A percentile compares a stretch with the other conserved stretches of the same genome.
Conservation (phyloP, 2,888 invertebrate species). For the Ryuthela nishihirai region DNA sequence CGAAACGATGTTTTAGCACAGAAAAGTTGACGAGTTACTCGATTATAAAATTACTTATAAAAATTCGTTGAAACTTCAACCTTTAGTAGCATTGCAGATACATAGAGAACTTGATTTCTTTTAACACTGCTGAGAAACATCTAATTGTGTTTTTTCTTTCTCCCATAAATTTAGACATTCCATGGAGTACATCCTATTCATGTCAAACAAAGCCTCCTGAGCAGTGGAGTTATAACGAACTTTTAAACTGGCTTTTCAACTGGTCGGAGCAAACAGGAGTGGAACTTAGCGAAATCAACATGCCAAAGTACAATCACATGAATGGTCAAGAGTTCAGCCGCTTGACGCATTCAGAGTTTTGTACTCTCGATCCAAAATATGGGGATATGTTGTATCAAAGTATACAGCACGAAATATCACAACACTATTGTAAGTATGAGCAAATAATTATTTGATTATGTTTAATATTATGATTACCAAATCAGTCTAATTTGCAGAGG, state of each 20-base stretch:
- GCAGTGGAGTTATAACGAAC: conserved; percentile 24
- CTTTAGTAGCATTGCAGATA: too few species aligned
- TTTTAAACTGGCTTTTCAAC: conserved; percentile 22
- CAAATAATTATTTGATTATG: too few species aligned
- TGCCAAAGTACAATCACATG: conserved; percentile 25
- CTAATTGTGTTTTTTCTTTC: too few species aligned
- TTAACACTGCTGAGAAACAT: too few species aligned
- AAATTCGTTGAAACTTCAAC: too few species aligned
- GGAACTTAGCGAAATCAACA: conserved; percentile 25
- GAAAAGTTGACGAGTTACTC: too few species aligned
- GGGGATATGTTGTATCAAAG: conserved; percentile 19
- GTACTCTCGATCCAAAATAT: conserved; percentile 16
- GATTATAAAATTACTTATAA: too few species aligned
- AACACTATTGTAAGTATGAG: conserved; percentile 27
- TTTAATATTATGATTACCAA: too few species aligned
- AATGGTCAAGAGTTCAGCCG: conserved; percentile 21
- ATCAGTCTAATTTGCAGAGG: too few species aligned
- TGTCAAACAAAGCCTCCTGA: conserved; percentile 19
- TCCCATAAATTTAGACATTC: too few species aligned
- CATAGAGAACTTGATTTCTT: too few species aligned
- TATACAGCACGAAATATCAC: conserved; percentile 22
- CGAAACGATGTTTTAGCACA: too few species aligned
- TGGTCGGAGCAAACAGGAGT: conserved; percentile 23
- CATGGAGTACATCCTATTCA: conserved; percentile 12
- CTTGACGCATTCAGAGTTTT: conserved; percentile 17